A percentile compares a stretch with the other conserved stretches of the same genome.
Conservation (phyloP, 2,113 vertebrate species). For the Sturnira hondurensis region DNA sequence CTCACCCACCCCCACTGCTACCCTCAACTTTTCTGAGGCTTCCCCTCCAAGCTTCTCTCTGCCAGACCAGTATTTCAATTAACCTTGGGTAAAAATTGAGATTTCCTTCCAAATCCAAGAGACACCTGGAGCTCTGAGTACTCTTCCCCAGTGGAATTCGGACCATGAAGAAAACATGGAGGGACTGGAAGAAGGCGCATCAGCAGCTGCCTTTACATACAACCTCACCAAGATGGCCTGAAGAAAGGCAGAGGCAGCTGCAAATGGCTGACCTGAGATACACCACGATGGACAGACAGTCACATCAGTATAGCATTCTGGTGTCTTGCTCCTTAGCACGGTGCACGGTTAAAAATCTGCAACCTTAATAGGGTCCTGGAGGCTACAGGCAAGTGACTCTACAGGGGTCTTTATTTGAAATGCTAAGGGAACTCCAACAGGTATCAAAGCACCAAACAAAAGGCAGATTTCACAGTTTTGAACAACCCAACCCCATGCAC, state of each 20-base stretch:
- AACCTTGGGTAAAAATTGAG: neutral
- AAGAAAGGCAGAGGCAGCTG: neutral
- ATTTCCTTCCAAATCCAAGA: neutral
- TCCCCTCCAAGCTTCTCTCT: neutral
- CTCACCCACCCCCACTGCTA: neutral
- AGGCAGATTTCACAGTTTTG: neutral
- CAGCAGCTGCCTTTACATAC: neutral
- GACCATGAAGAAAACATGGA: neutral
- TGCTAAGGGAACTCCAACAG: neutral
- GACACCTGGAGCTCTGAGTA: neutral
- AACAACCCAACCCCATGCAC: neutral
- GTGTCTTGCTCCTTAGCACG: neutral
- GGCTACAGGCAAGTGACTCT: neutral
- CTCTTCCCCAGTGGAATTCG: neutral
- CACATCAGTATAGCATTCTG: too few relatives aligned
- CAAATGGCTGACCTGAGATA: neutral
- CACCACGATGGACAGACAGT: neutral
- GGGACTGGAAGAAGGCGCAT: neutral
- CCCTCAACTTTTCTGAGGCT: neutral
- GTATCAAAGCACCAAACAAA: neutral
- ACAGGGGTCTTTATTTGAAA: neutral
- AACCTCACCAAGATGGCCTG: neutral
- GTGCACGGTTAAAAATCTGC: neutral
- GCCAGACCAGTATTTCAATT: neutral
- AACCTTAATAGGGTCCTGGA: neutral